Evolutionary conservation across 2,797 vertebrate species (phyloP).

Genomic region (Pipistrellus pipistrellus): DNA sequence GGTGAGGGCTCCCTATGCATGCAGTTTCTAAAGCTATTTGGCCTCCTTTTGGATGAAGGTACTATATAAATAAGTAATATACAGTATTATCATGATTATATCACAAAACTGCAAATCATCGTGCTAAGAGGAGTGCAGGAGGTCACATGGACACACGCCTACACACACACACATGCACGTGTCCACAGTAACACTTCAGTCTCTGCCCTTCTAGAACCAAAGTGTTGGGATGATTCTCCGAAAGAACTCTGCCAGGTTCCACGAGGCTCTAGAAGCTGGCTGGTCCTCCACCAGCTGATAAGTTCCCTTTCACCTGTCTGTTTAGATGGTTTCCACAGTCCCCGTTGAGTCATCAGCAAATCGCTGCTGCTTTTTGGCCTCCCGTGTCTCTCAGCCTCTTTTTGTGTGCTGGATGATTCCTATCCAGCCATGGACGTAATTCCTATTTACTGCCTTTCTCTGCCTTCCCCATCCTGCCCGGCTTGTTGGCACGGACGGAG

Average conservation of each 20-base stretch:
- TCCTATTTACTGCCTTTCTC: constrained; percentile 65
- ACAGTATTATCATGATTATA: constrained; percentile 61
- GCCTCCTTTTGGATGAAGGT: constrained; percentile 72
- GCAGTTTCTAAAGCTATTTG: constrained; percentile 70
- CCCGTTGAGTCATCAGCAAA: neutral
- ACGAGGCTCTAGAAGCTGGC: constrained; percentile 65
- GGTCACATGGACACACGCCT: neutral
- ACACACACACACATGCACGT: neutral
- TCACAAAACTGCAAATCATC: constrained; percentile 52
- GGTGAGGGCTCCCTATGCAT: constrained; percentile 63
- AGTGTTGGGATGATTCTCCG: neutral
- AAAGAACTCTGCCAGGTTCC: constrained; percentile 33
- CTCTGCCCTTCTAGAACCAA: constrained; percentile 32
- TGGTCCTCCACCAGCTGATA: neutral
- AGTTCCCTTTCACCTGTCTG: constrained; percentile 51
- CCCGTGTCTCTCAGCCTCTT: constrained; percentile 5
- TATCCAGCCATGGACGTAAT: constrained; percentile 65
- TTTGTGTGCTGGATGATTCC: constrained; percentile 71
- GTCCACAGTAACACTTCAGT: accelerated
- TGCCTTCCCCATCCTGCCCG: constrained; percentile 62
- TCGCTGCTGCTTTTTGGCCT: constrained; percentile 55
- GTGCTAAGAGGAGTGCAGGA: neutral
- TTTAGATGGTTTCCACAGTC: constrained; percentile 75
- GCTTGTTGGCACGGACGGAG: constrained; percentile 61
- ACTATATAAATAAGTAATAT: constrained; percentile 52